phyloP scores from a whole-genome alignment of 2,888 invertebrate genomes.

The Tromatobia lineatoria region DNA sequence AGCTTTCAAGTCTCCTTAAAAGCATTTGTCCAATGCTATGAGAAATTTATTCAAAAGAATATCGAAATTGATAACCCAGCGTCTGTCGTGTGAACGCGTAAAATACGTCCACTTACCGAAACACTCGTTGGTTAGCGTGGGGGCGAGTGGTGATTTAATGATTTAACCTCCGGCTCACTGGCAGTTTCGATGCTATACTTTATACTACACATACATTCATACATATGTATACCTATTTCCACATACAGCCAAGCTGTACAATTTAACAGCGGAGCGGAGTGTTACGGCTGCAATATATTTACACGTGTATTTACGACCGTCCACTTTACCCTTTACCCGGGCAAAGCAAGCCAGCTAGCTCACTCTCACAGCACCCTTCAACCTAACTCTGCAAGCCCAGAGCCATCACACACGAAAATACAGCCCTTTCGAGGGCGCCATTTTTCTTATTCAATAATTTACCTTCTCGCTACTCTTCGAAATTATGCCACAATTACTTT shows the following conservation, averaged over 20 bases:
- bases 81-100: neutral
- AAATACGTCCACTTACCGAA: constrained; percentile 23
- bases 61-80: neutral
- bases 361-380: constrained; percentile 23
- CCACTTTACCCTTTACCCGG: constrained; percentile 74
- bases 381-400: neutral
- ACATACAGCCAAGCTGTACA: constrained; percentile 68
- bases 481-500: constrained; percentile 49
- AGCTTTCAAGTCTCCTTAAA: neutral
- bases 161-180: constrained; percentile 75
- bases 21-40: neutral
- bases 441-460: constrained; percentile 43
- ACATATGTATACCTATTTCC: constrained; percentile 61
- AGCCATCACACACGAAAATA: constrained; percentile 42
- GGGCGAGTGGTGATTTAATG: constrained; percentile 77
- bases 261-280: constrained; percentile 78
- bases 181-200: constrained; percentile 46
- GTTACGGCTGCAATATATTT: constrained; percentile 83
- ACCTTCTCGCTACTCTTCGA: constrained; percentile 53
- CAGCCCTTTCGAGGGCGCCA: constrained; percentile 17
- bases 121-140: constrained; percentile 35
- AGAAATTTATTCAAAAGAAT: constrained; percentile 1
- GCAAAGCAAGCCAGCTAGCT: constrained; percentile 57
- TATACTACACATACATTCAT: constrained; percentile 5
- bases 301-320: constrained; percentile 83